Conservation (phyloP, 2,888 invertebrate species). For the Stratiomys singularior region DNA sequence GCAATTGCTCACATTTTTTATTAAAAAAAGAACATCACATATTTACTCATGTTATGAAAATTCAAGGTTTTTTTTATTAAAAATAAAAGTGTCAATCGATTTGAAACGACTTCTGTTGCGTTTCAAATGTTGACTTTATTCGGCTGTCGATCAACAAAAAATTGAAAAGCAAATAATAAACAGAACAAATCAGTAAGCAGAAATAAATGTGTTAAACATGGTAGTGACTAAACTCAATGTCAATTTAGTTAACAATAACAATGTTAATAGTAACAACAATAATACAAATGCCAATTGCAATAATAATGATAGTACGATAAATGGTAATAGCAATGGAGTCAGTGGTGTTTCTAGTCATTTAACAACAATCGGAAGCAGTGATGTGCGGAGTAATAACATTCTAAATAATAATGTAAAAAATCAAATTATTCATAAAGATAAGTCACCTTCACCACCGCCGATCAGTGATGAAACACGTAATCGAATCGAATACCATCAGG, state of each 20-base stretch:
- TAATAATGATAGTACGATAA: slow-evolving; percentile 35
- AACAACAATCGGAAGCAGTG: neutral
- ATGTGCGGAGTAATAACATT: slow-evolving; percentile 7
- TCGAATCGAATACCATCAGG: slow-evolving; percentile 64
- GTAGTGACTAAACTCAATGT: slow-evolving; percentile 61
- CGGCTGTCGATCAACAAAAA: neutral
- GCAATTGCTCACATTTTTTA: too few species aligned
- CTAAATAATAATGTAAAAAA: slow-evolving; percentile 48
- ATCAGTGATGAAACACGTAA: slow-evolving; percentile 50
- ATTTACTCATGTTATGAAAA: neutral
- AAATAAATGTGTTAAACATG: slow-evolving; percentile 56
- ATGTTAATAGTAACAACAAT: slow-evolving; percentile 37
- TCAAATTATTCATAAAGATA: slow-evolving; percentile 42
- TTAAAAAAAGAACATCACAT: neutral
- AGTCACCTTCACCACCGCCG: slow-evolving; percentile 1
- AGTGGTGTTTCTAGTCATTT: slow-evolving; percentile 19
- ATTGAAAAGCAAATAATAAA: neutral
- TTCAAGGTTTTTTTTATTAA: neutral
- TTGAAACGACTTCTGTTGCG: too few species aligned
- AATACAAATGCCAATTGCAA: slow-evolving; percentile 5
- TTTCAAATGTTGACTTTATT: neutral
- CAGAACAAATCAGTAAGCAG: neutral
- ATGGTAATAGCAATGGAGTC: slow-evolving; percentile 42
- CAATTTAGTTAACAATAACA: slow-evolving; percentile 56
- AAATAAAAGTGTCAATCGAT: neutral